These are phyloP conservation scores for Leptopilina clavipes DNA, from an alignment of 1,140 invertebrate species.

Conservation along the genomic window DNA sequence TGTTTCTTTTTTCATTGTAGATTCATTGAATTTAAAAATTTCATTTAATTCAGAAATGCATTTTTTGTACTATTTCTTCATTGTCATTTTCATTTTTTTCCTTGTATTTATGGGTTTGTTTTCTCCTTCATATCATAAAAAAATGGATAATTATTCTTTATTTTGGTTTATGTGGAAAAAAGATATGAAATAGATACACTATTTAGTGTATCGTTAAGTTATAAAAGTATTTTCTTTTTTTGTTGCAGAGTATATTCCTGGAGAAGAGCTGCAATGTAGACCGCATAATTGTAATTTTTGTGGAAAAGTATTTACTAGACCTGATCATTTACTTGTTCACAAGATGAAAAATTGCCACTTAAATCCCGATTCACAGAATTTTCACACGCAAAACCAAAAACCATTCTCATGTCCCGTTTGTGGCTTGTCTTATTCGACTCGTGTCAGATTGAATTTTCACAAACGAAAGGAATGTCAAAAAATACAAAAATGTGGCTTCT, in stretches of 20 bases:
- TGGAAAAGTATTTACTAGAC: constrained; percentile 29
- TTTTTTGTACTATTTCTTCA: too few species aligned
- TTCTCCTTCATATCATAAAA: too few species aligned
- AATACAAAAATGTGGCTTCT: constrained; percentile 10
- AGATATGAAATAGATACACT: background rate
- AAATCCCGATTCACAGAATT: background rate
- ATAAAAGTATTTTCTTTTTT: background rate
- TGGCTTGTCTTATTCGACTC: constrained; percentile 7
- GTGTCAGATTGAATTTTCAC: constrained; percentile 3
- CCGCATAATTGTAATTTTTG: constrained; percentile 19
- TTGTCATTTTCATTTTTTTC: too few species aligned
- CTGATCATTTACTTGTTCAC: constrained; percentile 1
- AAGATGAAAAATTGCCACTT: constrained; percentile 15
- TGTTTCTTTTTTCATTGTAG: too few species aligned
- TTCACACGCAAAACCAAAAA: background rate
- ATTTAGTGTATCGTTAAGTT: background rate
- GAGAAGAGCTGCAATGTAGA: background rate
- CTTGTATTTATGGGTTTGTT: too few species aligned
- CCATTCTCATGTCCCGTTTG: background rate
- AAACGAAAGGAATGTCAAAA: background rate
- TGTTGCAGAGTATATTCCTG: background rate
- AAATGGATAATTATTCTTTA: too few species aligned
- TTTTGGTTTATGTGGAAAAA: too few species aligned
- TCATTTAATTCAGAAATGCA: too few species aligned
- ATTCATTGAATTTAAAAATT: too few species aligned